These are phyloP conservation scores for Leptopilina myrica DNA, from an alignment of 2,888 invertebrate genomes.

Conservation along the genomic window DNA sequence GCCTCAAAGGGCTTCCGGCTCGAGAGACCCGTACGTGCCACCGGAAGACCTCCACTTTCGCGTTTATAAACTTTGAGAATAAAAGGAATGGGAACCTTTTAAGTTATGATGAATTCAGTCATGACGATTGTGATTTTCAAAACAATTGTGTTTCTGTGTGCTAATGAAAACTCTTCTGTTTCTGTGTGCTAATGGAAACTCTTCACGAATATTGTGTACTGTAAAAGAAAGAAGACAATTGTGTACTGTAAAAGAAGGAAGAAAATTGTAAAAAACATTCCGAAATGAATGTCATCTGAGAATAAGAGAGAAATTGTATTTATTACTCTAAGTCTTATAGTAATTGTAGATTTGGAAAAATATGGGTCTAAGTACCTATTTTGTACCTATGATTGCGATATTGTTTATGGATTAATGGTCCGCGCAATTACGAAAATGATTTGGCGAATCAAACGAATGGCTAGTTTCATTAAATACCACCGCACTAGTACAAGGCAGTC, in stretches of 20 bases:
- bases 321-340: slow-evolving; percentile 2
- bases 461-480: slow-evolving; percentile 56
- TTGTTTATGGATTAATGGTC: neutral
- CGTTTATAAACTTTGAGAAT: slow-evolving; percentile 61
- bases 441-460: slow-evolving; percentile 34
- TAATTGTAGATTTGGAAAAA: neutral
- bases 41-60: slow-evolving; percentile 57
- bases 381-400: slow-evolving; percentile 18
- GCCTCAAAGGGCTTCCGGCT: slow-evolving; percentile 61
- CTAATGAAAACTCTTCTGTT: too few relatives aligned
- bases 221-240: too few relatives aligned
- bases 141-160: neutral
- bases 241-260: too few relatives aligned
- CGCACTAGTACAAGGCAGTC: slow-evolving; percentile 62
- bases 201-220: too few relatives aligned
- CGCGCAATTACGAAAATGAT: slow-evolving; percentile 9
- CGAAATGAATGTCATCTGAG: neutral
- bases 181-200: neutral
- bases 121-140: neutral
- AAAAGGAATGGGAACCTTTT: slow-evolving; percentile 22
- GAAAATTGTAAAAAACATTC: neutral
- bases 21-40: slow-evolving; percentile 50
- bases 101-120: slow-evolving; percentile 11
- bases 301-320: slow-evolving; percentile 10
- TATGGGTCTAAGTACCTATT: neutral